Conservation (phyloP, 1,140 invertebrate genomes). For the Mesaphorura yosii region DNA sequence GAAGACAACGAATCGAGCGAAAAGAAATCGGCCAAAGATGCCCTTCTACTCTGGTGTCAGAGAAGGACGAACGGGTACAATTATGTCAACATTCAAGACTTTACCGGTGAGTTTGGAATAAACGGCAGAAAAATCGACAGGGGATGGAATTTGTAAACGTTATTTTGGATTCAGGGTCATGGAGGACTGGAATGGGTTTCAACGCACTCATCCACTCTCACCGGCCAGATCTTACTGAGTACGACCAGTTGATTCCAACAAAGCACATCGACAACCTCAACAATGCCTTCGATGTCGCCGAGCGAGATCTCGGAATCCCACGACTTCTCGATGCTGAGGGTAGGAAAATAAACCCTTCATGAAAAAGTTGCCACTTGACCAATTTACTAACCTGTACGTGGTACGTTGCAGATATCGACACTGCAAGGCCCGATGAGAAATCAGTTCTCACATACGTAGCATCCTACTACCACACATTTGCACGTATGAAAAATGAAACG, state of each 20-base stretch:
- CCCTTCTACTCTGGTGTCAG: slow-evolving; percentile 95
- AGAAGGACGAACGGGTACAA: slow-evolving; percentile 87
- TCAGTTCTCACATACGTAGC: slow-evolving; percentile 96
- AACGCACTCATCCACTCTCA: slow-evolving; percentile 94
- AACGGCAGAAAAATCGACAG: slow-evolving; percentile 37
- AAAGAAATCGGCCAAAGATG: slow-evolving; percentile 98
- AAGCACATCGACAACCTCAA: slow-evolving; percentile 86
- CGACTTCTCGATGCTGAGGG: slow-evolving; percentile 71
- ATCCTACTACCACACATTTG: slow-evolving; percentile 98
- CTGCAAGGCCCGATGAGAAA: slow-evolving; percentile 81
- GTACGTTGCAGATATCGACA: slow-evolving; percentile 68
- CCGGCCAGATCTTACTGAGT: slow-evolving; percentile 84
- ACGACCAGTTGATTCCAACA: slow-evolving; percentile 55
- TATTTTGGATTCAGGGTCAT: slow-evolving; percentile 63
- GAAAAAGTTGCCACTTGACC: too few species aligned
- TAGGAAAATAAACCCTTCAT: slow-evolving; percentile 32
- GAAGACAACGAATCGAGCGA: slow-evolving; percentile 95
- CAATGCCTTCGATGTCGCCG: slow-evolving; percentile 88
- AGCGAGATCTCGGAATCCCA: slow-evolving; percentile 80
- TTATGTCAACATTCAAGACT: slow-evolving; percentile 73
- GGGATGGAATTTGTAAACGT: slow-evolving; percentile 24
- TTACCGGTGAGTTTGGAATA: slow-evolving; percentile 47
- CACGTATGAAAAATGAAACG: slow-evolving; percentile 95
- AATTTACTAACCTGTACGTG: too few species aligned
- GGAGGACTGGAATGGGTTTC: slow-evolving; percentile 88